Conservation (phyloP, 2,888 invertebrate genomes). For the Eristalinus sepulchralis region DNA sequence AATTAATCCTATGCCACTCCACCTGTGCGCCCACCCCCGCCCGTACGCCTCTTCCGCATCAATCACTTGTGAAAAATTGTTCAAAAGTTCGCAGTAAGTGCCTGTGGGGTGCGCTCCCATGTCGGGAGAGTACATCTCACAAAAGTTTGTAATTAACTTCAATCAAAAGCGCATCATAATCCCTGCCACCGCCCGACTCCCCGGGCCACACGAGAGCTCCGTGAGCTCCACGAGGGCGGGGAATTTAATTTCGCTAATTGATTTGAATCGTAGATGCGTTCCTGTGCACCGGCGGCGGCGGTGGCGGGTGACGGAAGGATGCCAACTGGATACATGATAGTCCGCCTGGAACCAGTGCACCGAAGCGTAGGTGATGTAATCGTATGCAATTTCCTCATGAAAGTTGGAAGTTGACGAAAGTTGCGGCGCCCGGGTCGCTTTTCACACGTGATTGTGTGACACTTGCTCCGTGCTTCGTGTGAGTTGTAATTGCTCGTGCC, state of each 20-base stretch:
- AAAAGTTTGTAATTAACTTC: conserved; percentile 26
- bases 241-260: background rate
- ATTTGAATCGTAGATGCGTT: background rate
- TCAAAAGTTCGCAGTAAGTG: conserved; percentile 3
- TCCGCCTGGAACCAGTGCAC: background rate
- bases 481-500: background rate
- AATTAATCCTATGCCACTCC: background rate
- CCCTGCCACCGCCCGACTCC: background rate
- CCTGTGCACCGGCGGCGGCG: background rate
- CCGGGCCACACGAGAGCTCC: background rate
- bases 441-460: background rate
- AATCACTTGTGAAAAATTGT: conserved; percentile 15
- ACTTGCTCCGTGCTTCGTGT: background rate
- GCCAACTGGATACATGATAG: background rate
- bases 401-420: background rate
- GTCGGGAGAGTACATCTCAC: conserved; percentile 2
- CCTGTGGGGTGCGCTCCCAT: background rate
- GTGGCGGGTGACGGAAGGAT: background rate
- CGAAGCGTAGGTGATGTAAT: background rate
- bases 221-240: background rate
- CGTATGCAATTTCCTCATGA: background rate
- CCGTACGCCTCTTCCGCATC: background rate
- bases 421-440: background rate
- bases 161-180: conserved; percentile 17
- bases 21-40: background rate